These are phyloP conservation scores for Halictus rubicundus DNA, from an alignment of 1,140 invertebrate species.

Conservation along the genomic window DNA sequence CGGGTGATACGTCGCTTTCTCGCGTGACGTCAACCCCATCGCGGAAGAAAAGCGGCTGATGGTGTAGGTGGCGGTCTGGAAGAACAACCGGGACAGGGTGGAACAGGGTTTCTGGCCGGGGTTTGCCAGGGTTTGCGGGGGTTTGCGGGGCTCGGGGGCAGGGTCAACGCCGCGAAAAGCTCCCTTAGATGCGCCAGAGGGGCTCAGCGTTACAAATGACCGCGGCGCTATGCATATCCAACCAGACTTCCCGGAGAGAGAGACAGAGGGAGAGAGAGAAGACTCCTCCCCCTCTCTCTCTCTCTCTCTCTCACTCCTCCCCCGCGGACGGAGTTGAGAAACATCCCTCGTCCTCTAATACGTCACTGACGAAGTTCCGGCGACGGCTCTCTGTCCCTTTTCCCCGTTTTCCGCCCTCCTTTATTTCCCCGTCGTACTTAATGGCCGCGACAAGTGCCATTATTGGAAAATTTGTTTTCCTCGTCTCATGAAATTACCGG, in stretches of 20 bases:
- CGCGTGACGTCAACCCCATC: constrained; percentile 60
- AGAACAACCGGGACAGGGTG: constrained; percentile 15
- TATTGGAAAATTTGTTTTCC: constrained; percentile 42
- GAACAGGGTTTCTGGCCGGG: neutral
- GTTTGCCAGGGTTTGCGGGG: constrained; percentile 7
- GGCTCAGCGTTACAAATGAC: constrained; percentile 73
- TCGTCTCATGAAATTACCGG: constrained; percentile 8
- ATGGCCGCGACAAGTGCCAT: constrained; percentile 26
- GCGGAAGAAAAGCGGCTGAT: constrained; percentile 51
- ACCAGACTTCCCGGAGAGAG: constrained; percentile 48
- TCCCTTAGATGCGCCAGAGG: constrained; percentile 54
- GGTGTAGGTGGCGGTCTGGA: constrained; percentile 1
- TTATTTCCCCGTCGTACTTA: constrained; percentile 1
- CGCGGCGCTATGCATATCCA: constrained; percentile 70
- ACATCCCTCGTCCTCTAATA: constrained; percentile 41
- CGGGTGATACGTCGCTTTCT: constrained; percentile 68
- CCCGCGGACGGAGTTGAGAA: too few relatives aligned
- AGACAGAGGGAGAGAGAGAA: neutral
- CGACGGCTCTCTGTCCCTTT: neutral
- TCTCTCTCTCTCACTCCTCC: too few relatives aligned
- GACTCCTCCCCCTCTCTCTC: too few relatives aligned
- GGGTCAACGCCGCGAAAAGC: constrained; percentile 51
- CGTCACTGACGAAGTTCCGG: constrained; percentile 30
- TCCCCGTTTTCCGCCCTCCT: neutral
- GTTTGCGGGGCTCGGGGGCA: neutral